A percentile compares a stretch with the other conserved stretches of the same genome.
Evolutionary conservation across 2,797 vertebrate species (phyloP).

Genomic region (Urosaurus nigricauda): DNA sequence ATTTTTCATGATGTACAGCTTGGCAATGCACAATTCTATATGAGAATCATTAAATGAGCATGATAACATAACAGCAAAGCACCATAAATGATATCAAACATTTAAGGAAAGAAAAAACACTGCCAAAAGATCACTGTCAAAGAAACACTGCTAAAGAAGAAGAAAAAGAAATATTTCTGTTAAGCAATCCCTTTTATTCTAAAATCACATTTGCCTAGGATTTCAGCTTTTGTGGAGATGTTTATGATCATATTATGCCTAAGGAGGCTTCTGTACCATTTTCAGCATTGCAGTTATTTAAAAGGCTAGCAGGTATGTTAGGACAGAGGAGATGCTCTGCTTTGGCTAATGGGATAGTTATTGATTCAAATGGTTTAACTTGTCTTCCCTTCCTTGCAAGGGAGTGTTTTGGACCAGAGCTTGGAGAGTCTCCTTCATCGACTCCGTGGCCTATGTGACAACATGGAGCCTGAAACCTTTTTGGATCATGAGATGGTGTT

Average conservation of each 20-base stretch:
- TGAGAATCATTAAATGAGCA: no score
- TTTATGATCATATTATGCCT: background rate
- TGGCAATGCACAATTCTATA: no score
- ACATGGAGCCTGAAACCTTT: conserved; percentile 95
- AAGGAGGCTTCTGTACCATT: background rate
- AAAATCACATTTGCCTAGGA: no score
- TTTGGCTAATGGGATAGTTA: background rate
- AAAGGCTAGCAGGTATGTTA: background rate
- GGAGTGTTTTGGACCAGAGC: conserved; percentile 94
- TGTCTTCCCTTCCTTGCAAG: conserved; percentile 70
- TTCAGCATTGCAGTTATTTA: background rate
- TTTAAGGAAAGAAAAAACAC: no score
- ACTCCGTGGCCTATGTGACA: conserved; percentile 95
- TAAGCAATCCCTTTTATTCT: no score
- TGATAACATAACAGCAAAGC: no score
- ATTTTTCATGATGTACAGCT: no score
- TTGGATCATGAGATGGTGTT: conserved; percentile 96
- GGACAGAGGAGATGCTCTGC: background rate
- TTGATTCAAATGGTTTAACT: background rate
- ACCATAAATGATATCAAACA: no score
- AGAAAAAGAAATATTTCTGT: background rate
- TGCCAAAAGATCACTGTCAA: no score
- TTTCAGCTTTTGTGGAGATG: background rate
- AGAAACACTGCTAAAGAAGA: background rate
- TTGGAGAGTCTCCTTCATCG: conserved; percentile 95